A percentile compares a stretch with the other conserved stretches of the same genome.
Conservation (phyloP, 2,888 invertebrate genomes). For the Caenorhabditis sulstoni region DNA sequence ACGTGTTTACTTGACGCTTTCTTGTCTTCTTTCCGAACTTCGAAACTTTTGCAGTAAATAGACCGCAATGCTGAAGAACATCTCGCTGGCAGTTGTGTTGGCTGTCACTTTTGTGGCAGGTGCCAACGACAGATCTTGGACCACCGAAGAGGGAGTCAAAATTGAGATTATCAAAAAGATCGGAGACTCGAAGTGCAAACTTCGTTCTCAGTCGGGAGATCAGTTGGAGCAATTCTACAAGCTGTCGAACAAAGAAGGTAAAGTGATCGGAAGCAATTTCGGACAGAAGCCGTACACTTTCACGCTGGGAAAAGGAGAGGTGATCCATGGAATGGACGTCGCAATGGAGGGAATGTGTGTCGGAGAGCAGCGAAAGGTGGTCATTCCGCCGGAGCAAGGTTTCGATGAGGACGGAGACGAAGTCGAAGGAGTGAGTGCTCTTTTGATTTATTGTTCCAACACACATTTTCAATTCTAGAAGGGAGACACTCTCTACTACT, state of each 20-base stretch:
- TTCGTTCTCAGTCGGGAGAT: conserved; percentile 76
- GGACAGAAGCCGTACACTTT: conserved; percentile 78
- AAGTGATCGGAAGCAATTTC: conserved; percentile 79
- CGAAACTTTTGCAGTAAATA: conserved; percentile 37
- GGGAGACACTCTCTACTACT: conserved; percentile 78
- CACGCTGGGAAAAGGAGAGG: conserved; percentile 75
- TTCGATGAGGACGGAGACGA: conserved; percentile 73
- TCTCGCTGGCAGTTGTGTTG: conserved; percentile 14
- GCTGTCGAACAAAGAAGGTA: conserved; percentile 76
- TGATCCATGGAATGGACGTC: conserved; percentile 78
- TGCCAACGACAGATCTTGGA: conserved; percentile 73
- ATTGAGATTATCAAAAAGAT: conserved; percentile 80
- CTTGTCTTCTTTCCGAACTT: conserved; percentile 1
- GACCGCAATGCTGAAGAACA: conserved; percentile 15
- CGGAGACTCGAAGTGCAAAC: conserved; percentile 78
- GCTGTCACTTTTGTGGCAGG: conserved; percentile 10
- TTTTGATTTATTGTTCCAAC: neutral
- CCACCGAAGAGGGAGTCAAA: conserved; percentile 78
- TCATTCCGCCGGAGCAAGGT: conserved; percentile 78
- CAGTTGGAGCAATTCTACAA: conserved; percentile 79
- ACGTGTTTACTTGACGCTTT: conserved; percentile 35
- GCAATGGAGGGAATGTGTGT: conserved; percentile 77
- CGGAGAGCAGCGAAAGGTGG: conserved; percentile 76
- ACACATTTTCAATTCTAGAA: conserved; percentile 35
- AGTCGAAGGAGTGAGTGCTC: conserved; percentile 60